Percentiles rank a stretch among this genome's conserved stretches.
Conservation (phyloP, 2,797 vertebrate genomes). For the Epinephelus malabaricus region DNA sequence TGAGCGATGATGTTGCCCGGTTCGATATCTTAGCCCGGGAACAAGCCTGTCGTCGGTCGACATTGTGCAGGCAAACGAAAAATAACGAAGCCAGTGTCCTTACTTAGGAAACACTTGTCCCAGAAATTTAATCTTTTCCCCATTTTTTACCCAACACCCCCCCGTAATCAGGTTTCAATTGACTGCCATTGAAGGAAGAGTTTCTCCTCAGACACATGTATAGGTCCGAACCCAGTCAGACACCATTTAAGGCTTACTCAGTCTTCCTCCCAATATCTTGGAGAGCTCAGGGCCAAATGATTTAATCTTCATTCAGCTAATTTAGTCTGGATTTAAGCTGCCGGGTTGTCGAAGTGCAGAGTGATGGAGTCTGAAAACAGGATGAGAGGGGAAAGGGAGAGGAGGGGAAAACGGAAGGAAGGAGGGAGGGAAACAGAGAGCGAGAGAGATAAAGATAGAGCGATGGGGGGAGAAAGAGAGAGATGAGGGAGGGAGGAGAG, state of each 20-base stretch:
- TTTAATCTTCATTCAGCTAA: conserved; percentile 89
- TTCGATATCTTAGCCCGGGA: conserved; percentile 71
- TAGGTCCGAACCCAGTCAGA: conserved; percentile 80
- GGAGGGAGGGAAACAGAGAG: conserved; percentile 63
- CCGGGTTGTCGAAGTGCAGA: conserved; percentile 84
- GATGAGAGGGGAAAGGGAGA: conserved; percentile 74
- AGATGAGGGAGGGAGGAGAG: conserved; percentile 32
- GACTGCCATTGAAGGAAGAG: conserved; percentile 81
- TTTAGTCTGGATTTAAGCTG: conserved; percentile 87
- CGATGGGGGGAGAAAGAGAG: conserved; percentile 67
- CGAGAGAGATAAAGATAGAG: conserved; percentile 77
- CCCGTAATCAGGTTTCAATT: conserved; percentile 84
- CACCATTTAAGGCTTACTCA: conserved; percentile 82
- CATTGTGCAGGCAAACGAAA: conserved; percentile 75
- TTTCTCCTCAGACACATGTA: conserved; percentile 73
- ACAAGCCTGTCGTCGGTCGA: conserved; percentile 78
- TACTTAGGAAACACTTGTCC: conserved; percentile 84
- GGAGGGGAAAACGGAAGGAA: conserved; percentile 72
- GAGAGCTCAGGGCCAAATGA: conserved; percentile 84
- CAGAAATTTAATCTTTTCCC: conserved; percentile 81
- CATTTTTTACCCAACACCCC: conserved; percentile 78
- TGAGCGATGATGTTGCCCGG: conserved; percentile 75
- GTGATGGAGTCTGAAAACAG: conserved; percentile 85
- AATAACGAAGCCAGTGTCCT: conserved; percentile 76
- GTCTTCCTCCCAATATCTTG: conserved; percentile 83